Evolutionary conservation across 2,888 invertebrate genomes (phyloP), one percentile per base, ranked within the genome.

Genomic region (Cephus runcator): DNA sequence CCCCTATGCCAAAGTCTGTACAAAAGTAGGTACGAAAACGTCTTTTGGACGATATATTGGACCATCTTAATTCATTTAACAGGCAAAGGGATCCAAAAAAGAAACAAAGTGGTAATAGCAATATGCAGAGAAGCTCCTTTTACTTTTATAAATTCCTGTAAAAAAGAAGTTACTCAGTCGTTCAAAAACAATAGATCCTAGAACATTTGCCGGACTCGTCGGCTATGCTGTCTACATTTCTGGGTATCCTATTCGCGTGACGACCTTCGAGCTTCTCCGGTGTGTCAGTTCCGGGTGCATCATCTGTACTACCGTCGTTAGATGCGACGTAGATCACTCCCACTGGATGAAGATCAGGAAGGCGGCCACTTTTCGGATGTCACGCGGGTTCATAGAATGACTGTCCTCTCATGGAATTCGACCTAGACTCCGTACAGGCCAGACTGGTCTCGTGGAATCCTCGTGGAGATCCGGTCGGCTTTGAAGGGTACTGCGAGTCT

Each of bases 311-410:
- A 56, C 2, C 56, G 56, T 56, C 56, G 15, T 23, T 23, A 56
- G 71, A 71, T 34, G 71, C 12, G 71, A 12, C 78, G 34, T 35
- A 56, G 31, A 69, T 69, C 69, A 74, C 34, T 30, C 23, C 76
- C 11, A 73, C 76, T 12, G 76, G 76, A 69, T 73, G 79, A 34
- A 79, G 73, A 69, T 79, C 79, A n/a, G 76, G 76, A 34, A 73
- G 76, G 56, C 56, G 56, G 73, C 79, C 79, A 76, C 76, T 69
- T 34, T 69, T 73, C 76, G 76, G 69, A 35, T 76, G 79, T 79
- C 79, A 79, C 79, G 79, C 79, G 80, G 95, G 95, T 88, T 96
- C 96, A 75, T 96, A 96, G 89, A 95, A 94, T 1, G 96, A 95
- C 87, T 96, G 95, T 6, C 96, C 95, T 89, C 96, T 96, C 88